These are phyloP conservation scores for Siniperca knerii DNA, from an alignment of 2,113 vertebrate species.

Conservation along the genomic window DNA sequence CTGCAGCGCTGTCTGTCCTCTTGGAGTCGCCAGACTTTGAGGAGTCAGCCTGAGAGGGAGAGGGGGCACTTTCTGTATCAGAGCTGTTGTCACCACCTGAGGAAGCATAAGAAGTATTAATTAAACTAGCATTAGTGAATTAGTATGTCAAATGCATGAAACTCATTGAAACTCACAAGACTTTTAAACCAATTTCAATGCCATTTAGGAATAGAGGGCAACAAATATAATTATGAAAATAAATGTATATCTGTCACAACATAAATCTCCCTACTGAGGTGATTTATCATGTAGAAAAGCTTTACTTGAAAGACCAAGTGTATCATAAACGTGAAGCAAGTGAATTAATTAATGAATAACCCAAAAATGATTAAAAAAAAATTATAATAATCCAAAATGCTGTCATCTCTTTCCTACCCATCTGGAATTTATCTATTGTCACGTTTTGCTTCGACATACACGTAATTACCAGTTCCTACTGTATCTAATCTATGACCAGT, in stretches of 20 bases:
- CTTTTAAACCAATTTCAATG: not conserved
- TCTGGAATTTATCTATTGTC: not conserved
- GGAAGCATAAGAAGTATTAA: constrained; percentile 5
- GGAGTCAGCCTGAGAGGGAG: constrained; percentile 92
- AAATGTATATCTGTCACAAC: not conserved
- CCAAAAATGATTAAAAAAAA: not conserved
- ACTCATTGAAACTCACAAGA: not conserved
- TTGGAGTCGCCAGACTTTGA: constrained; percentile 88
- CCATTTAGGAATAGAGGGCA: not conserved
- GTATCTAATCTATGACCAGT: not conserved
- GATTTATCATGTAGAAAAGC: not conserved
- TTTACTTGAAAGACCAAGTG: not conserved
- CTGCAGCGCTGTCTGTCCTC: constrained; percentile 78
- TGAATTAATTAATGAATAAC: not conserved
- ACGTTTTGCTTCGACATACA: not conserved
- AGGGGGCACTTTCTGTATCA: constrained; percentile 98
- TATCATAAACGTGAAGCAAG: not conserved
- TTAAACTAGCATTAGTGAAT: not conserved
- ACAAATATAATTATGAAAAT: not conserved
- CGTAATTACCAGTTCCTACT: not conserved
- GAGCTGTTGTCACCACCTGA: constrained; percentile 97
- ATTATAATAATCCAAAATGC: not conserved
- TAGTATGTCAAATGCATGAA: constrained; percentile 1
- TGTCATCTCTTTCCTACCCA: not conserved
- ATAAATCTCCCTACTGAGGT: not conserved